These are phyloP conservation scores for Arctia plantaginis DNA, from an alignment of 2,888 invertebrate genomes.

Conservation along the genomic window DNA sequence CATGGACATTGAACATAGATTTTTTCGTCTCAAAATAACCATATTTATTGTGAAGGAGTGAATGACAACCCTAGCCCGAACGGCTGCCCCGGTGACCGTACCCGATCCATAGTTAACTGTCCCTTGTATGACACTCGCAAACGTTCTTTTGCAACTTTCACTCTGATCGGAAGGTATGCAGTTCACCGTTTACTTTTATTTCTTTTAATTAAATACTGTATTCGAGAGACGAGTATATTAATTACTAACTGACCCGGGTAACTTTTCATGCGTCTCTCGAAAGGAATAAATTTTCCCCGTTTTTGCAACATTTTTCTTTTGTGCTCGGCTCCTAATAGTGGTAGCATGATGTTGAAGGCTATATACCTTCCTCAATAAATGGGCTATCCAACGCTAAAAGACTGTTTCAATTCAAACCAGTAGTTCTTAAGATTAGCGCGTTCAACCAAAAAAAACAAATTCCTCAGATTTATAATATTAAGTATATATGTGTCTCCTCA, in stretches of 20 bases:
- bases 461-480: no score
- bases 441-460: no score
- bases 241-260: no score
- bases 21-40: no score
- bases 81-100: not conserved
- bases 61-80: not conserved
- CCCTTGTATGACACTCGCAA: not conserved
- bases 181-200: not conserved
- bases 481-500: not conserved
- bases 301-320: not conserved
- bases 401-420: not conserved
- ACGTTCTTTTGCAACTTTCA: slow-evolving; percentile 1
- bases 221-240: not conserved
- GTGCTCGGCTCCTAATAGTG: not conserved
- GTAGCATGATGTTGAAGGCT: no score
- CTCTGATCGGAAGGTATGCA: not conserved
- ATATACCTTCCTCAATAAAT: not conserved
- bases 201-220: not conserved
- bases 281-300: no score
- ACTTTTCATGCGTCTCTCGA: no score
- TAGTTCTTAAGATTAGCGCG: not conserved
- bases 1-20: no score
- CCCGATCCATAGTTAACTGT: not conserved
- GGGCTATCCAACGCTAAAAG: not conserved
- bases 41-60: not conserved